Evolutionary conservation across 1,140 invertebrate genomes (phyloP), one percentile per base, ranked within the genome.

Genomic region (Apis cerana): DNA sequence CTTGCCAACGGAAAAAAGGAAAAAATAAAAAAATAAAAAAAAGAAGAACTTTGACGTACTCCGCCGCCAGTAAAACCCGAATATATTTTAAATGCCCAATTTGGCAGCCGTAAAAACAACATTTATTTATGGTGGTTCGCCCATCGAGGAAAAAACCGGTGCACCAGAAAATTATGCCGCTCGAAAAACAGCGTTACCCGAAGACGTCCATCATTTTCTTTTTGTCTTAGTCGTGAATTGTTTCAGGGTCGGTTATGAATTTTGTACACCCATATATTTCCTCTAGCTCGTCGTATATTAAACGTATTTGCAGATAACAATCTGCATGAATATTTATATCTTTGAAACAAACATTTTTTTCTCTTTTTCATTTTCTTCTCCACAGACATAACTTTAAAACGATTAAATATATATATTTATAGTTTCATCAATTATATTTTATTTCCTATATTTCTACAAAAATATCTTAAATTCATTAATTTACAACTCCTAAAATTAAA

Each of bases 71-170:
- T 86, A 91, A 91, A 91, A 89, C 67, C 48, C 71, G 81, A 79
- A 80, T 65, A 62, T 77, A 86, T 83, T 93, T 94, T 93, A 94
- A 93, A 92, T 90, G 92, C 90, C 92, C 93, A 94, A 94, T 93
- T 94, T 94, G 91, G 91, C 91, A 92, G 92, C 91, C 92, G 92
- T 93, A 94, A 94, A 93, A 94, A 91, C 92, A 93, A 92, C 92
- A 92, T 94, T 94, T 93, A 94, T 94, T 94, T 93, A 93, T 92
- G 93, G 89, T 90, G 83, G 87, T 91, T 92, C 84, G 90, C 82
- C 91, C 92, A 90, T 92, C 89, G 87, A 86, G 89, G 89, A 91
- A 92, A 92, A 93, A 91, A 90, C 83, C 89, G 86, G 91, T 87
- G 88, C 90, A 82, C 82, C 83, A 86, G 89, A 90, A 90, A 92